phyloP scores from a whole-genome alignment of 2,888 invertebrate genomes.

The Eudasyphora cyanicolor region DNA sequence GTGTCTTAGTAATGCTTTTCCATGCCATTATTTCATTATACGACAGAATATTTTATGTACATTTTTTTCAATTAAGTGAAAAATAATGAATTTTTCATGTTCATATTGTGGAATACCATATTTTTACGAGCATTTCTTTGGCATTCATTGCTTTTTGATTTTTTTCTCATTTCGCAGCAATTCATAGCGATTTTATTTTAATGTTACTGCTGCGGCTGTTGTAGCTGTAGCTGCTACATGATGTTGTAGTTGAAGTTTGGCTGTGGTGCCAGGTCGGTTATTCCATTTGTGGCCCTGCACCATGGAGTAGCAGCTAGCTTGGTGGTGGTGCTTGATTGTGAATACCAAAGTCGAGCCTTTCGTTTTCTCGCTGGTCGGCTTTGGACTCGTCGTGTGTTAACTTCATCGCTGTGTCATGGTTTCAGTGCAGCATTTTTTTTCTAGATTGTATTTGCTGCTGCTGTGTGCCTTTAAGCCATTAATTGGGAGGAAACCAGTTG shows the following conservation, averaged over 20 bases:
- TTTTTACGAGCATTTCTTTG: conserved; percentile 17
- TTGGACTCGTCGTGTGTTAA: conserved; percentile 20
- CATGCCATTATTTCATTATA: conserved; percentile 13
- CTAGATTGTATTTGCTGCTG: conserved; percentile 32
- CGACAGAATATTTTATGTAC: conserved; percentile 9
- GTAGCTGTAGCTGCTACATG: too few relatives aligned
- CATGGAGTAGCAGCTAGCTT: not conserved
- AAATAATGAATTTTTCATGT: conserved; percentile 72
- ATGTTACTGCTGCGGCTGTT: conserved; percentile 21
- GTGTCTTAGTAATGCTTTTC: not conserved
- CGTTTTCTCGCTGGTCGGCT: not conserved
- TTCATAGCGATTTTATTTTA: conserved; percentile 41
- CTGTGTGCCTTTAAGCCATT: conserved; percentile 63
- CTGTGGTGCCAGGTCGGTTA: conserved; percentile 9
- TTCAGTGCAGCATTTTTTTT: conserved; percentile 50
- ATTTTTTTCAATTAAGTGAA: conserved; percentile 76
- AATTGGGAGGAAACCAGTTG: conserved; percentile 63
- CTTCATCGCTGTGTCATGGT: conserved; percentile 51
- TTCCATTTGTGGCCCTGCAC: not conserved
- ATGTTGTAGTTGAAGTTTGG: too few relatives aligned
- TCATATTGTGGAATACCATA: conserved; percentile 31
- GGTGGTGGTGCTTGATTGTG: not conserved
- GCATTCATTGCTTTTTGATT: conserved; percentile 21
- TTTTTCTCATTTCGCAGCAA: conserved; percentile 20
- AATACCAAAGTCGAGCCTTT: conserved; percentile 38